Conservation (phyloP, 37 sponge, comb jelly and placozoan genomes). For the Diacarnus erythraeanus region DNA sequence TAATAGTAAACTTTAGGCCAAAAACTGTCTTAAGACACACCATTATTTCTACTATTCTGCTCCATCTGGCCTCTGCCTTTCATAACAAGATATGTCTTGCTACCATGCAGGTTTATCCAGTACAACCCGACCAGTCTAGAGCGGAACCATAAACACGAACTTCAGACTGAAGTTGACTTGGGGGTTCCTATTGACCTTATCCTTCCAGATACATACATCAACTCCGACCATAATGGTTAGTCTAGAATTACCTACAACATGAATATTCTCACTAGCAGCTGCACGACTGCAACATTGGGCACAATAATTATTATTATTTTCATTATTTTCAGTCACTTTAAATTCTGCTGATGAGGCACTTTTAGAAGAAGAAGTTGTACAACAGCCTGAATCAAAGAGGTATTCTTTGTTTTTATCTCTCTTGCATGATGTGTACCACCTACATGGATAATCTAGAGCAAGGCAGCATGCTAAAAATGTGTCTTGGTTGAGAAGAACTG, state of each 20-base stretch:
- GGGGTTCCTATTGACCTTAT: slow-evolving; percentile 95
- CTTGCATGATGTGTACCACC: neutral
- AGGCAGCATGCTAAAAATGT: slow-evolving; percentile 88
- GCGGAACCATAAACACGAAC: slow-evolving; percentile 93
- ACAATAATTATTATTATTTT: too few species aligned
- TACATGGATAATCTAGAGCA: slow-evolving; percentile 10
- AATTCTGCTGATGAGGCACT: slow-evolving; percentile 88
- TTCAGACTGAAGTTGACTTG: slow-evolving; percentile 92
- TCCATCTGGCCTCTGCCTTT: neutral
- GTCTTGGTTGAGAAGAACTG: slow-evolving; percentile 95
- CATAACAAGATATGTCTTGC: neutral
- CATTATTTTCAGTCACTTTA: slow-evolving; percentile 50
- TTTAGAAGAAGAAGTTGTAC: slow-evolving; percentile 87
- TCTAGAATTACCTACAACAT: neutral
- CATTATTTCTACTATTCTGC: too few species aligned
- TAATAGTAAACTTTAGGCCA: too few species aligned
- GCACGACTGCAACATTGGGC: neutral
- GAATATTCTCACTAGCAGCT: neutral
- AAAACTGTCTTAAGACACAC: too few species aligned
- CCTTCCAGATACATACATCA: slow-evolving; percentile 72
- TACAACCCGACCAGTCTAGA: slow-evolving; percentile 97
- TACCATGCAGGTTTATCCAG: slow-evolving; percentile 88
- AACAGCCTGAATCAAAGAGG: slow-evolving; percentile 84
- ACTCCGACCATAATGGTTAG: slow-evolving; percentile 24
- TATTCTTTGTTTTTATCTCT: too few species aligned